Evolutionary conservation across 2,888 invertebrate genomes (phyloP), one percentile per base, ranked within the genome.

Genomic region (Ophioninae sp.): DNA sequence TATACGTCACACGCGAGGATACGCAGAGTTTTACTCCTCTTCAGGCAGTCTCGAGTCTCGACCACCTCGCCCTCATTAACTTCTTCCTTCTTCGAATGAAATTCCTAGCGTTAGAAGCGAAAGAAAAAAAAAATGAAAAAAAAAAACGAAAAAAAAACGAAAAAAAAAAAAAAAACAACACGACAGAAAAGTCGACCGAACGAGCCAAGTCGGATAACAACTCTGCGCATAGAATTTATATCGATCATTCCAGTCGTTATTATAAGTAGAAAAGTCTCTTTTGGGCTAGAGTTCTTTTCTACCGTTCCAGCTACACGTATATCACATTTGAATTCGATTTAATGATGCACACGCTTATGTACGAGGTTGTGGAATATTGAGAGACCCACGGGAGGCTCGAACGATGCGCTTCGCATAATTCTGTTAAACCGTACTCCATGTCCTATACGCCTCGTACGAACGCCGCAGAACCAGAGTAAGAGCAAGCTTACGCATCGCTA

Each of bases 51-150:
- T 78, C 73, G 76, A 74, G 73, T 83, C 83, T 76, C 84, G 76
- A 69, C 79, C 61, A 72, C 76, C 76, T 76, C 79, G 79, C 79
- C 76, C 79, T 84, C 81, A 82, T 82, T 84, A 68, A 63, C 65
- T 81, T 73, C 68, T 79, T 73, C 76, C 81, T 76, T 79, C 81
- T 79, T 77, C 68, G 76, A 84, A 79, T 65, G 22, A 82, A 76
- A 77, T 81, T 82, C 76, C 64, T 22, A 20, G 17, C 23, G 64
- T 77, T 63, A 10, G 59, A 63, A n/a, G 41, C n/a, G n/a, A 56
- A 67, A 37, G 51, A 59, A 64, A 59, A 75, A 41, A 51, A 64
- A 30, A 30, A 3, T 2, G 3, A 3, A 30, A 30, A 2, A 30
- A 30, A 30, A 30, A 30, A 30, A 30, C 1, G 30, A 30, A 30